These are phyloP conservation scores for Chymomyza procnemis DNA, from an alignment of 2,888 invertebrate genomes.

Conservation along the genomic window DNA sequence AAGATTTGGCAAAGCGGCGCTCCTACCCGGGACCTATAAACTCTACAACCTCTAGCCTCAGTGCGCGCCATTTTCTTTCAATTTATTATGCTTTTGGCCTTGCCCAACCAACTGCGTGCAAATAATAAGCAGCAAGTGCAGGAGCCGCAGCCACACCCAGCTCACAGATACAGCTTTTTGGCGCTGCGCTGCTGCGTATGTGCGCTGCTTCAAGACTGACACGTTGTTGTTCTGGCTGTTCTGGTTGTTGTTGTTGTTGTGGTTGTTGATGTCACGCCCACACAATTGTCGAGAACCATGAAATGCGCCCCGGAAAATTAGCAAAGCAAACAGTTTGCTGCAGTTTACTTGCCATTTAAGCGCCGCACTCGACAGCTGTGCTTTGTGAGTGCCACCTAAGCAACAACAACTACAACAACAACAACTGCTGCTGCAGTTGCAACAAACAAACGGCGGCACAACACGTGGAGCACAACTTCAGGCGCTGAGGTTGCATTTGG, in stretches of 20 bases:
- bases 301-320: conserved; percentile 53
- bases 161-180: neutral
- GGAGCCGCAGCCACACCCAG: conserved; percentile 44
- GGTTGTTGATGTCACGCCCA: conserved; percentile 55
- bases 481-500: conserved; percentile 36
- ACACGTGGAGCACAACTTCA: conserved; percentile 6
- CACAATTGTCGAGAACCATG: conserved; percentile 54
- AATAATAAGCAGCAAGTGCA: conserved; percentile 74
- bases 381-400: conserved; percentile 53
- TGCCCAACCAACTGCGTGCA: conserved; percentile 61
- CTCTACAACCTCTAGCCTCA: neutral
- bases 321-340: conserved; percentile 70
- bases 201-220: neutral
- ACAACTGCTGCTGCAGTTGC: conserved; percentile 18
- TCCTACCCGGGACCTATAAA: neutral
- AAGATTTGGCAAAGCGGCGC: conserved; percentile 62
- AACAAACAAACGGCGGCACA: conserved; percentile 11
- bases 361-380: conserved; percentile 69
- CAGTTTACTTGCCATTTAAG: conserved; percentile 74
- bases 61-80: conserved; percentile 34
- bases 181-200: neutral
- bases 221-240: neutral
- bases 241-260: conserved; percentile 2
- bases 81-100: conserved; percentile 72
- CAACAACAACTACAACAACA: conserved; percentile 28